Evolutionary conservation across 2,888 invertebrate genomes (phyloP), one percentile per base, ranked within the genome.

Genomic region (Malthinus flaveolus): DNA sequence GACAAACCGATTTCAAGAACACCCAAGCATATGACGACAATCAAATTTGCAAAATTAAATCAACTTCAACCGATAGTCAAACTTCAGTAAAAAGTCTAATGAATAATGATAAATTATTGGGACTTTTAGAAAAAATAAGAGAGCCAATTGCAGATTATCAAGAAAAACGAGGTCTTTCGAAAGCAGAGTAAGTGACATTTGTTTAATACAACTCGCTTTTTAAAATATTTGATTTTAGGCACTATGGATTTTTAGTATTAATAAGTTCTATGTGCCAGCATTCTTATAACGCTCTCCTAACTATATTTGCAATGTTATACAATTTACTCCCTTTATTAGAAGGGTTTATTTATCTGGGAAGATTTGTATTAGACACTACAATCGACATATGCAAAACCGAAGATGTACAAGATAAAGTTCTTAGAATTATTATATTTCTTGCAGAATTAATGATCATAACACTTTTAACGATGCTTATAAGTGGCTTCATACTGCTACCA

Each of bases 81-180:
- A 13, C 13, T 1, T 7, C 32, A 11, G 37, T 0, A 49, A 49
- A 12, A 11, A 12, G 31, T 1, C 8, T 36, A 1, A 37, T 37
- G 39, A 23, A 13, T 2, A 11, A 11, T 7, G 35, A 34, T 10
- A 10, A 32, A 1, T 1, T 51, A 0, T 7, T 57, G 11, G 7
- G n/a, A 31, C 12, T 64, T 15, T 49, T 73, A 32, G 50, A 68
- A 32, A 61, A 65, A 44, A 56, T 75, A 9, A 64, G 78, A 52
- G 71, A 74, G 54, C 76, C 75, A 3, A 61, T 78, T n/a, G 73
- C 74, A 0, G 73, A 73, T 31, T 78, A 77, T 54, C 74, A 77
- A 63, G 74, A 74, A 59, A 60, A 66, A 23, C 66, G 70, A 44
- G 77, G 78, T 6, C 63, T 77, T 48, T 56, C 72, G 1, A 71